Base-by-base conservation (phyloP, 2,113 vertebrate species). In the Blennius ocellaris region DNA sequence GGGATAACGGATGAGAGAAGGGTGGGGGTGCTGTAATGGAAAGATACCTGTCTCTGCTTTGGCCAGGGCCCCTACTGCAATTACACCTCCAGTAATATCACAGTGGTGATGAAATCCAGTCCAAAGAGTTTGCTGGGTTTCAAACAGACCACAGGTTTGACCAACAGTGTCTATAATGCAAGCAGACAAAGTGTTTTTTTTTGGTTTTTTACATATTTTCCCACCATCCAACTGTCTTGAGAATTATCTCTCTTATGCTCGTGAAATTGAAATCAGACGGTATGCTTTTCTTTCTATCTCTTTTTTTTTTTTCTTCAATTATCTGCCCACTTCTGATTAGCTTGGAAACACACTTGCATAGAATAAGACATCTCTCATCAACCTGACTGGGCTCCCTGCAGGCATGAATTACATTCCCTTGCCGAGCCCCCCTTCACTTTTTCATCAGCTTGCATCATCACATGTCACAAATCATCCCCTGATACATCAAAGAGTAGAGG, bases 361-460 rank as follows among this genome's bases (percentile, higher is more conserved):
- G 48, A 71, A 21, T 8, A 45, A 65, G 49, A 70, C 54, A 48
- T 12, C 49, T 74, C 68, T 65, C 45, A 38, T 80, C 64, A 59
- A 41, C 41, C 47, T 30, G n/a, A 16, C 40, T 16, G 0, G 0
- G 30, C 57, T 71, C 51, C 68, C 67, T 49, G 45, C 43, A 69
- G 55, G 64, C 66, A 49, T 40, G 45, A 41, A 62, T 16, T 55
- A 45, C 61, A 70, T 69, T 73, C 39, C 16, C 43, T 72, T 67
- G 45, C 71, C n/a, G 12, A 69, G 41, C 15, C 44, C 73, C 40
- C 11, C 61, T 81, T 82, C 51, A 69, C 60, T 70, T 82, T 85
- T 91, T 80, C 77, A 82, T 77, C 85, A 86, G 59, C 77, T 88
- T 75, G 60, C 77, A 77, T 88, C 85, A 85, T 69, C 47, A 53